Conservation (phyloP, 2,888 invertebrate genomes). For the Chirona hameri region DNA sequence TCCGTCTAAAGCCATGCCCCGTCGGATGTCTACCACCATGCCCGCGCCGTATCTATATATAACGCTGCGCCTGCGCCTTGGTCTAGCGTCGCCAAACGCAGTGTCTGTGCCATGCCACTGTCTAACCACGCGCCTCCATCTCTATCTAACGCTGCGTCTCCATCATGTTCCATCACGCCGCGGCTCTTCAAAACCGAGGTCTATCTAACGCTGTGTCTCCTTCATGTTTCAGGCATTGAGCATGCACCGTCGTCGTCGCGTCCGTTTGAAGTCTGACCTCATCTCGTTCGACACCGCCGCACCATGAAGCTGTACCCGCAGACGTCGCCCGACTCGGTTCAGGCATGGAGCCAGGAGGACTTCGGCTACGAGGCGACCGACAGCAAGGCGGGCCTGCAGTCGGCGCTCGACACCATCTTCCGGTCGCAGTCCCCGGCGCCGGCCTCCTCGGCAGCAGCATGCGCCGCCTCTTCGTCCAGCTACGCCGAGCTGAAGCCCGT, state of each 20-base stretch:
- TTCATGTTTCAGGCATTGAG: neutral
- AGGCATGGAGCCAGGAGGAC: conserved; percentile 40
- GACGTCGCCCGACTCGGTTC: conserved; percentile 38
- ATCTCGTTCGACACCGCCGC: neutral
- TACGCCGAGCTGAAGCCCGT: conserved; percentile 79
- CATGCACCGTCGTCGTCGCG: conserved; percentile 22
- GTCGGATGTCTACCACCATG: too few species aligned
- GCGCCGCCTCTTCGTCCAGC: conserved; percentile 37
- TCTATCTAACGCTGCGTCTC: too few species aligned
- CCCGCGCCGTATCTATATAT: too few species aligned
- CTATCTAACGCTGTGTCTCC: neutral
- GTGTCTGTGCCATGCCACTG: too few species aligned
- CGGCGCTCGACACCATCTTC: conserved; percentile 30
- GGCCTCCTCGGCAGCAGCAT: conserved; percentile 34
- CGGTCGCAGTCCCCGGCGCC: conserved; percentile 36
- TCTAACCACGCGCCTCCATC: too few species aligned
- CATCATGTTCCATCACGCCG: too few species aligned
- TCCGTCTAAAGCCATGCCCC: too few species aligned
- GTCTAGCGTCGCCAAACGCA: too few species aligned
- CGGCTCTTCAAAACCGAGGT: too few species aligned
- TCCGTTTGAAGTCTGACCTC: neutral
- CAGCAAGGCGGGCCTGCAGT: conserved; percentile 2
- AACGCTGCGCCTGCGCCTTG: too few species aligned
- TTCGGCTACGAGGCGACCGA: conserved; percentile 28
- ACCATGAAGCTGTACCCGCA: conserved; percentile 40